Evolutionary conservation across 2,113 vertebrate genomes (phyloP).

Genomic region (Dromiciops gliroides): DNA sequence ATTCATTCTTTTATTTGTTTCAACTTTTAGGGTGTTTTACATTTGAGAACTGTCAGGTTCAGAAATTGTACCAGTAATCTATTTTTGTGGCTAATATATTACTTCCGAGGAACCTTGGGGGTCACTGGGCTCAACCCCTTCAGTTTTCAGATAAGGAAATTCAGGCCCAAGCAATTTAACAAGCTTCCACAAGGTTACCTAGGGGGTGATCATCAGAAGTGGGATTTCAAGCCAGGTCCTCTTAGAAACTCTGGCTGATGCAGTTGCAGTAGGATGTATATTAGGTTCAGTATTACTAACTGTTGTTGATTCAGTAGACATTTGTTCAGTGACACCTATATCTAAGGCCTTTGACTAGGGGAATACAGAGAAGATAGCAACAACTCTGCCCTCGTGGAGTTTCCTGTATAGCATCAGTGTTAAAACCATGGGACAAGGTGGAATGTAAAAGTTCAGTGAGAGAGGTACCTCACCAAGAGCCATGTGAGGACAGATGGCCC

Average conservation of each 20-base stretch:
- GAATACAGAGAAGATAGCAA: background rate
- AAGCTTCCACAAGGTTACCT: background rate
- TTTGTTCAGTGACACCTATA: background rate
- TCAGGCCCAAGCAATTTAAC: background rate
- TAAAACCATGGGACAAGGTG: background rate
- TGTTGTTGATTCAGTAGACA: background rate
- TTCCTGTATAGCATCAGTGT: background rate
- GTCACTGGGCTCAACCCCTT: background rate
- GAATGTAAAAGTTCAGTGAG: background rate
- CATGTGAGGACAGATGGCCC: constrained; percentile 51
- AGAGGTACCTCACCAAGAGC: background rate
- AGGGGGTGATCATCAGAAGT: background rate
- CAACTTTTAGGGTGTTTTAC: background rate
- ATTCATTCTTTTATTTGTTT: background rate
- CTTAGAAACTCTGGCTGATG: background rate
- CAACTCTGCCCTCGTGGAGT: background rate
- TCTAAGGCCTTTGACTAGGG: background rate
- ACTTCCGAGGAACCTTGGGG: background rate
- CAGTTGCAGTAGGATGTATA: background rate
- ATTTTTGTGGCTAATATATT: background rate
- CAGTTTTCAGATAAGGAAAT: background rate
- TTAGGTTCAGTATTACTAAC: background rate
- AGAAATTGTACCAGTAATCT: background rate
- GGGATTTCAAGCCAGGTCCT: background rate
- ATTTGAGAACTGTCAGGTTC: background rate